A percentile compares a stretch with the other conserved stretches of the same genome.
phyloP scores from a whole-genome alignment of 2,888 invertebrate genomes.

The Polymixis flavicincta region DNA sequence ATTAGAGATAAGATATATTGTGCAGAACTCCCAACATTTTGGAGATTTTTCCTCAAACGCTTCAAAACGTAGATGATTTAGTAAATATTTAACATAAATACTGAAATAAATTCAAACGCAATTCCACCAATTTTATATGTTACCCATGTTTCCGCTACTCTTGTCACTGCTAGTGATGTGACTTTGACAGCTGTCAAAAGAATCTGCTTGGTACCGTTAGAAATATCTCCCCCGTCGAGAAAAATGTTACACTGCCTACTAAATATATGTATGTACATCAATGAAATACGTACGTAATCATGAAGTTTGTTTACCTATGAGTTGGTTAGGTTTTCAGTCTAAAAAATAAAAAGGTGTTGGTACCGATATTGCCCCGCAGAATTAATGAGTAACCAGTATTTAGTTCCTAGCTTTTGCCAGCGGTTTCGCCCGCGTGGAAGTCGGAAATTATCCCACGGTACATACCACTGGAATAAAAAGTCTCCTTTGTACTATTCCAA shows the following conservation, averaged over 20 bases:
- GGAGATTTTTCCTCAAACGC: neutral
- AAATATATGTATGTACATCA: neutral
- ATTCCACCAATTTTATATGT: slow-evolving; percentile 8
- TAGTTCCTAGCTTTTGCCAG: too few relatives aligned
- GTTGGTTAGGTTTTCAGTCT: too few relatives aligned
- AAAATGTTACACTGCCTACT: slow-evolving; percentile 25
- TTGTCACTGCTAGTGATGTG: slow-evolving; percentile 25
- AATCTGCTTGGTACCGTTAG: slow-evolving; percentile 7
- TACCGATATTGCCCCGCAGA: neutral
- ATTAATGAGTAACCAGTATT: neutral
- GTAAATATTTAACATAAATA: neutral
- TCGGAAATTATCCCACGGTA: too few relatives aligned
- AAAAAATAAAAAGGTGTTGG: neutral
- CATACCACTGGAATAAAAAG: too few relatives aligned
- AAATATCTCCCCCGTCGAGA: slow-evolving; percentile 2
- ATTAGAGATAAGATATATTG: neutral
- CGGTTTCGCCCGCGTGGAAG: too few relatives aligned
- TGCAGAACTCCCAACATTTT: neutral
- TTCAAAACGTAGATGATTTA: neutral
- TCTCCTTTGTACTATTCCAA: too few relatives aligned
- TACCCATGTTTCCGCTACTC: neutral
- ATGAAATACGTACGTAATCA: slow-evolving; percentile 23
- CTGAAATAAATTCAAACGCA: slow-evolving; percentile 23
- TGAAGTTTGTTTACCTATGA: slow-evolving; percentile 2
- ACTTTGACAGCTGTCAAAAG: slow-evolving; percentile 51